Base-by-base conservation (phyloP, 2,888 invertebrate genomes). In the Thymelicus sylvestris region DNA sequence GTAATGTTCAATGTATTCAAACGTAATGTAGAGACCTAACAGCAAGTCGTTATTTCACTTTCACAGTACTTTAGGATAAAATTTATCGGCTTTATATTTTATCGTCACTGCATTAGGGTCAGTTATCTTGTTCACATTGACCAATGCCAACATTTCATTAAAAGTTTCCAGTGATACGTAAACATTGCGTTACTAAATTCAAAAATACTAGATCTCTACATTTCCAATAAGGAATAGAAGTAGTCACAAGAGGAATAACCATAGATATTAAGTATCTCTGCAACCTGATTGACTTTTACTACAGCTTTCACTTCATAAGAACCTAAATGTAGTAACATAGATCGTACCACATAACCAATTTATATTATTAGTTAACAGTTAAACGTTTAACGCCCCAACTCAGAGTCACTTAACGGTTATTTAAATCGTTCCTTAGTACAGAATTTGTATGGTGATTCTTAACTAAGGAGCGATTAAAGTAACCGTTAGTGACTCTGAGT, bases 61-160 rank as follows among this genome's bases (percentile, higher is more conserved):
- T 55, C 55, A 55, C 24, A 24, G 50, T 55, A 55, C 24, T 55
- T 55, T 10, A 55, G 24, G 55, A 55, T 55, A 55, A 55, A 55
- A 12, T 55, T 55, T 55, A 55, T 55, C 24, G 24, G 24, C 24
- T 24, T 50, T 15, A 6, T 19, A 19, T 52, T 52, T 52, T 52
- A 52, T 19, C 52, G 52, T 52, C 52, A 19, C 19, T 19, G 19
- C 15, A 52, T 52, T 52, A 19, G 52, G 50, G 52, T 52, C 52
- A 52, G 52, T 55, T 55, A 55, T 55, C 55, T 55, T 7, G 7
- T 8, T 7, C 5, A 7, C 7, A 19, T 24, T 55, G 24, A 55
- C 55, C 24, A 55, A 55, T 24, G 24, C 55, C n/a, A 19, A 55
- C 24, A 55, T 55, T 24, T 24, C n/a, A 55, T 55, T 55, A 55